Evolutionary conservation across 2,888 invertebrate genomes (phyloP), one percentile per base, ranked within the genome.

Genomic region (Argyra leucocephala): DNA sequence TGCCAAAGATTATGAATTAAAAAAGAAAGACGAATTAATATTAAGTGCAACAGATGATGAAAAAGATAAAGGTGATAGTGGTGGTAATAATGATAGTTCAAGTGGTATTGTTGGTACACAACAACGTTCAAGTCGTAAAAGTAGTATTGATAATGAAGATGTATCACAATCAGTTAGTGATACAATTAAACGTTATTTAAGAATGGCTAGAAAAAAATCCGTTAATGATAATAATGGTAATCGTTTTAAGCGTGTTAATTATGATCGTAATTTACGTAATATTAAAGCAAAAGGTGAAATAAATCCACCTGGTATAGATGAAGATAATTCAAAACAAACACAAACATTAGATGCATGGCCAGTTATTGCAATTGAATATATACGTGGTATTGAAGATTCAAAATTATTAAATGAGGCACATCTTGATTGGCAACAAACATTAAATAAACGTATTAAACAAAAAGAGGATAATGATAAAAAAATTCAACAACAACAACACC

Each of bases 191-290:
- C 82, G 92, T 12, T 93, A 93, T 76, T 79, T 93, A 63, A 82
- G 90, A 66, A 93, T 93, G 92, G 92, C 91, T 9, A 83, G 93
- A 48, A 93, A 93, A 76, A 93, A 93, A 74, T 91, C 90, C 73
- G 86, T 89, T 12, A 74, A 76, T 63, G 91, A 92, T 76, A 86
- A 88, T 2, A 89, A 90, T 70, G 86, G 84, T 3, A 92, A 90
- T 74, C 84, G 89, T 63, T 93, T 93, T 75, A 92, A 92, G 75
- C 85, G 92, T 0, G 91, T 93, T 22, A 93, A 93, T 76, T 93
- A 93, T 73, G 93, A 93, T 74, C 84, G 89, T 67, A 92, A 91
- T 74, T 81, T 93, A 67, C 82, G 92, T 26, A 90, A 92, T 71
- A 93, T 93, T 67, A 90, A 89, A 74, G 87, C 91, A 0, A 89